phyloP scores from a whole-genome alignment of 1,140 invertebrate species.

The Drosophila tsacasi region DNA sequence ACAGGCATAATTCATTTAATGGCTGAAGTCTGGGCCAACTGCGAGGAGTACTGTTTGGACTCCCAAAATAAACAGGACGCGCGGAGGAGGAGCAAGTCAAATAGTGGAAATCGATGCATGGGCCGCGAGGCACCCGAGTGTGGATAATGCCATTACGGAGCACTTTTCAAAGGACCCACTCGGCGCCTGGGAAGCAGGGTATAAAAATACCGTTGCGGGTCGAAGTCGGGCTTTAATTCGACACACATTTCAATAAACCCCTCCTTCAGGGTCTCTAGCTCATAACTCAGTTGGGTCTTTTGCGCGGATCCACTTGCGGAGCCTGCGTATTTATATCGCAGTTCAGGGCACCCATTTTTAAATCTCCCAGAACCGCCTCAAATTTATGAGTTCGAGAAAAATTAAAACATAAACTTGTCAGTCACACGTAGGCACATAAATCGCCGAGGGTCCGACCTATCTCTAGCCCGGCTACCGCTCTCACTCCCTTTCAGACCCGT shows the following conservation, averaged over 20 bases:
- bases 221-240: slow-evolving; percentile 37
- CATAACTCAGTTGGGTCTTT: slow-evolving; percentile 24
- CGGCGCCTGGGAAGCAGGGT: slow-evolving; percentile 8
- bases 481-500: too few species aligned
- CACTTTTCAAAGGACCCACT: slow-evolving; percentile 55
- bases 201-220: slow-evolving; percentile 59
- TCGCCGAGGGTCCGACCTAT: slow-evolving; percentile 21
- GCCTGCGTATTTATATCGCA: slow-evolving; percentile 57
- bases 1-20: slow-evolving; percentile 67
- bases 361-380: slow-evolving; percentile 49
- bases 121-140: slow-evolving; percentile 57
- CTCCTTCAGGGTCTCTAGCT: neutral
- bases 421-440: slow-evolving; percentile 77
- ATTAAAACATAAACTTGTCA: slow-evolving; percentile 79
- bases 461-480: neutral
- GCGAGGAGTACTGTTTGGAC: slow-evolving; percentile 4
- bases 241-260: slow-evolving; percentile 57
- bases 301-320: slow-evolving; percentile 16
- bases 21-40: slow-evolving; percentile 53
- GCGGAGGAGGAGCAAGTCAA: slow-evolving; percentile 34
- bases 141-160: slow-evolving; percentile 71
- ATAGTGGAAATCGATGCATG: slow-evolving; percentile 61
- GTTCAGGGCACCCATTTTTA: slow-evolving; percentile 56
- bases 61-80: slow-evolving; percentile 54
- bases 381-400: slow-evolving; percentile 63